Conservation (phyloP, 2,113 vertebrate genomes). For the Mesembrinibis cayennensis region DNA sequence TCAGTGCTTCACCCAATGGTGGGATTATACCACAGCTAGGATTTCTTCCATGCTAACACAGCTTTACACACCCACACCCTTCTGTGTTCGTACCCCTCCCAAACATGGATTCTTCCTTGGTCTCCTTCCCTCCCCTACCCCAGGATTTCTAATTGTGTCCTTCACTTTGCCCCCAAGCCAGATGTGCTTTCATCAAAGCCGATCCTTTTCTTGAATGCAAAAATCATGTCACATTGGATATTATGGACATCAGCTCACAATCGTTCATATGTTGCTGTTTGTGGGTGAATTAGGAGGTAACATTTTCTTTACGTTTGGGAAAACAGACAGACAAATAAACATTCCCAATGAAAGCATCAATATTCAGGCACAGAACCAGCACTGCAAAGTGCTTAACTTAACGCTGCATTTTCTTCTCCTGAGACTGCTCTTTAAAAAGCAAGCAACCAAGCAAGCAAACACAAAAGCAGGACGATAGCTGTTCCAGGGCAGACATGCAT, state of each 20-base stretch:
- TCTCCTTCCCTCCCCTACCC: background rate
- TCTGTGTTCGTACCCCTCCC: accelerated
- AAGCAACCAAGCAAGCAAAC: background rate
- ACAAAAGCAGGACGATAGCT: background rate
- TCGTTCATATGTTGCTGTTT: background rate
- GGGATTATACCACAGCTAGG: background rate
- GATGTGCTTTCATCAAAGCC: background rate
- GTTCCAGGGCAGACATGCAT: background rate
- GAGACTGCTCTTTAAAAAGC: background rate
- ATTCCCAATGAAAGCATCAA: background rate
- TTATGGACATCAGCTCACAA: background rate
- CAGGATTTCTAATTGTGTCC: background rate
- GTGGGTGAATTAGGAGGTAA: background rate
- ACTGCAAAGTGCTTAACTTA: background rate
- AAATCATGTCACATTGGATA: background rate
- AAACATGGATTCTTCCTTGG: background rate
- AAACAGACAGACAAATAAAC: background rate
- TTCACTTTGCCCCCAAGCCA: background rate
- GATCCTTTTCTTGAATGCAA: background rate
- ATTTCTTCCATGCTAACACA: background rate
- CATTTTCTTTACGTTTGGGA: background rate
- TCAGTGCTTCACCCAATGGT: background rate
- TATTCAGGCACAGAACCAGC: background rate
- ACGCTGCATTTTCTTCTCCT: background rate
- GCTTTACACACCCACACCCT: background rate